These are phyloP conservation scores for Trichonephila inaurata DNA, from an alignment of 1,140 invertebrate species.

Conservation along the genomic window DNA sequence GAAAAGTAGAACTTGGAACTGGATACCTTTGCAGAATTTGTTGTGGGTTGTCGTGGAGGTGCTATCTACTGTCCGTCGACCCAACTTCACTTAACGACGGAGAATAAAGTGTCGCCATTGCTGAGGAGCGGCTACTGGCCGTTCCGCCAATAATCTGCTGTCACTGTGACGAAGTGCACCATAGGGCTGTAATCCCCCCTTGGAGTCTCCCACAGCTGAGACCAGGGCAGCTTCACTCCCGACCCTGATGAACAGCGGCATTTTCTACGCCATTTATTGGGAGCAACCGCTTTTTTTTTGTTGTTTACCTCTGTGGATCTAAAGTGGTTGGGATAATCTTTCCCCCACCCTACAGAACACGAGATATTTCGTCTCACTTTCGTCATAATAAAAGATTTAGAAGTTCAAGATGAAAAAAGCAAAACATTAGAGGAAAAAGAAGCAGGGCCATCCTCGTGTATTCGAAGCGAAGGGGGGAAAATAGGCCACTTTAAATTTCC, in stretches of 20 bases:
- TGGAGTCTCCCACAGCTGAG: conserved; percentile 34
- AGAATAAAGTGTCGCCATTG: conserved; percentile 74
- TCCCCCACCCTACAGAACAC: not conserved
- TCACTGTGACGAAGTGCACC: conserved; percentile 72
- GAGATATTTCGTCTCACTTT: conserved; percentile 30
- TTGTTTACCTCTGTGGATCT: conserved; percentile 35
- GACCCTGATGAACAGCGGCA: conserved; percentile 64
- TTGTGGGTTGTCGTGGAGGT: conserved; percentile 65
- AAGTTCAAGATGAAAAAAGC: not conserved
- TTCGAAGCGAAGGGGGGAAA: not conserved
- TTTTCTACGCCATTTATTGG: conserved; percentile 69
- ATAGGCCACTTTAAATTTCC: no score
- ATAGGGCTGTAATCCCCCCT: conserved; percentile 69
- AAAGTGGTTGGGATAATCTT: conserved; percentile 42
- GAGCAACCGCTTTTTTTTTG: not conserved
- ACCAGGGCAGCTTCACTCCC: not conserved
- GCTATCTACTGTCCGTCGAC: conserved; percentile 55
- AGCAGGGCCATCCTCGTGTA: not conserved
- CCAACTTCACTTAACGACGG: conserved; percentile 66
- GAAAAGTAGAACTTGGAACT: conserved; percentile 67
- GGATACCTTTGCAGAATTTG: conserved; percentile 64
- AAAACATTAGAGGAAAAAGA: not conserved
- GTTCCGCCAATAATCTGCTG: conserved; percentile 74
- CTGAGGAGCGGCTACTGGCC: conserved; percentile 17
- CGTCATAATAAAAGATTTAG: conserved; percentile 46